Percentiles rank a stretch among this genome's conserved stretches.
Conservation (phyloP, 30 jellyfish, hydroid and myxozoan genomes). For the Turritopsis dohrnii region DNA sequence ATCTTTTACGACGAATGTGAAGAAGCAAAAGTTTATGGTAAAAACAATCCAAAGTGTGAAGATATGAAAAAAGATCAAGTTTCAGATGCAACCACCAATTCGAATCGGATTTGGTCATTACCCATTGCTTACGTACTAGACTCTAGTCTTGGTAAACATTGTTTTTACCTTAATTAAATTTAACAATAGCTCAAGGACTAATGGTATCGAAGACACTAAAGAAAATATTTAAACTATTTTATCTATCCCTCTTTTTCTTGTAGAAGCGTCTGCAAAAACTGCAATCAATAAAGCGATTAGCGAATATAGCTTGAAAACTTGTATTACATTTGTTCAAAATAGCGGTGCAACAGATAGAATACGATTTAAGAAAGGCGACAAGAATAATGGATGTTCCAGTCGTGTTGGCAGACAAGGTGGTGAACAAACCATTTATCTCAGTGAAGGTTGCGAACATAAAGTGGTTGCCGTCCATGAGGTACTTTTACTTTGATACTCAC, state of each 20-base stretch:
- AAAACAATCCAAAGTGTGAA: not conserved
- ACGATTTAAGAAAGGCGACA: not conserved
- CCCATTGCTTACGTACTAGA: not conserved
- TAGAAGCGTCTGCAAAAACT: not conserved
- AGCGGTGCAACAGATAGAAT: not conserved
- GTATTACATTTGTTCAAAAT: not conserved
- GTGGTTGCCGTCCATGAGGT: not conserved
- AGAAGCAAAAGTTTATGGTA: not conserved
- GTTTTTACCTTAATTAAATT: not conserved
- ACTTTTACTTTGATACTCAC: not conserved
- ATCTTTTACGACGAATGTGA: not conserved
- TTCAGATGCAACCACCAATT: not conserved
- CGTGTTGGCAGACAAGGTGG: not conserved
- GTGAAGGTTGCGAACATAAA: slow-evolving; percentile 2
- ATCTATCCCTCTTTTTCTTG: not conserved
- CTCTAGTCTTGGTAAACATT: not conserved
- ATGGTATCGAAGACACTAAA: not conserved
- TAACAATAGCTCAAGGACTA: not conserved
- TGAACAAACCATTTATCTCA: not conserved
- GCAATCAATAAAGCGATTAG: not conserved
- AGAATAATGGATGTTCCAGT: not conserved
- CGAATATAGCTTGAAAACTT: not conserved
- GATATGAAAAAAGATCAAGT: not conserved
- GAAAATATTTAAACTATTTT: not conserved
- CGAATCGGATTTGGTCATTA: not conserved